Conservation (phyloP, 2,888 invertebrate genomes). For the Melanostoma scalare region DNA sequence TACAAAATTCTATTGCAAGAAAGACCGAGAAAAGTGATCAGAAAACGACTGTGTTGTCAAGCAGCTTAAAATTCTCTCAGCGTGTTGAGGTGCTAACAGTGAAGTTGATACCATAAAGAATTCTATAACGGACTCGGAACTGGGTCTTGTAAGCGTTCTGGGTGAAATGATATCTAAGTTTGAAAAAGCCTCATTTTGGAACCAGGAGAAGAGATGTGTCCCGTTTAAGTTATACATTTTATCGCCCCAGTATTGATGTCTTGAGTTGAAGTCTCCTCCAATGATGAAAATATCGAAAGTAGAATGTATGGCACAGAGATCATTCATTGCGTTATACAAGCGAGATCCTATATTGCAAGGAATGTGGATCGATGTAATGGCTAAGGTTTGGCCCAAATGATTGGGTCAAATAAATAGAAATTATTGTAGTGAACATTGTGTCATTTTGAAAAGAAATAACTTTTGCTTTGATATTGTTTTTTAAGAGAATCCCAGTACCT, state of each 20-base stretch:
- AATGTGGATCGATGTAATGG: neutral
- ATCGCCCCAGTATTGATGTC: slow-evolving; percentile 1
- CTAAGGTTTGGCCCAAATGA: neutral
- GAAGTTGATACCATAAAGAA: neutral
- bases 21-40: slow-evolving; percentile 15
- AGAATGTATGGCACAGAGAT: neutral
- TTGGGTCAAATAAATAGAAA: neutral
- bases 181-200: neutral
- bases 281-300: neutral
- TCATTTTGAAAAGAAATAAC: slow-evolving; percentile 1
- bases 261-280: slow-evolving; percentile 1
- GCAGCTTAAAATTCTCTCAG: neutral
- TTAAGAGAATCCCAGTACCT: slow-evolving; percentile 11
- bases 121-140: slow-evolving; percentile 5
- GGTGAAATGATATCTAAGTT: slow-evolving; percentile 5
- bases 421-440: neutral
- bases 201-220: neutral
- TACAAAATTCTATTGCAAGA: slow-evolving; percentile 3
- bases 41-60: neutral
- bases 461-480: neutral
- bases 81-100: neutral
- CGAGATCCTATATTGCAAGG: neutral
- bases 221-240: neutral
- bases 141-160: neutral
- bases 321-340: neutral